Base-by-base conservation (phyloP, 2,888 invertebrate species). In the Zeuzera pyrina region DNA sequence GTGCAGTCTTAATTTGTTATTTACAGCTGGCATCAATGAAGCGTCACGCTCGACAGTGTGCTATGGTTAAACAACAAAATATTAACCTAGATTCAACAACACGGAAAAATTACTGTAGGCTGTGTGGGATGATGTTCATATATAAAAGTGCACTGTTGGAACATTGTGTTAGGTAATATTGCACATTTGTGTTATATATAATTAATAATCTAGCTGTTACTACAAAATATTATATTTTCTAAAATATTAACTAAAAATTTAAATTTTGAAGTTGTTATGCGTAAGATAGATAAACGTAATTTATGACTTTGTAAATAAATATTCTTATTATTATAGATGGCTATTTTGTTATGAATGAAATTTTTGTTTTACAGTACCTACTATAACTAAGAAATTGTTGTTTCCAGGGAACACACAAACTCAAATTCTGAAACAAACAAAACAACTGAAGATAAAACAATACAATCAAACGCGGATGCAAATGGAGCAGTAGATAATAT, bases 161-260 rank as follows among this genome's bases (percentile, higher is more conserved):
- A 30, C 79, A 78, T 41, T 63, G 59, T 36, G 59, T 70, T 12
- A 68, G 77, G 83, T 83, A 51, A 55, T n/a, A n/a, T n/a, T n/a
- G n/a, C n/a, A n/a, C n/a, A n/a, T n/a, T n/a, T n/a, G n/a, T n/a
- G n/a, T n/a, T n/a, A n/a, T n/a, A n/a, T n/a, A n/a, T n/a, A n/a
- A n/a, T n/a, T n/a, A n/a, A n/a, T n/a, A n/a, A n/a, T n/a, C n/a
- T n/a, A n/a, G n/a, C n/a, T n/a, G n/a, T n/a, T n/a, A n/a, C n/a
- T n/a, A n/a, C n/a, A n/a, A n/a, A n/a, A n/a, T n/a, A n/a, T n/a
- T n/a, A n/a, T n/a, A n/a, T n/a, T n/a, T n/a, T n/a, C n/a, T n/a
- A n/a, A n/a, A n/a, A n/a, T n/a, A n/a, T n/a, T n/a, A n/a, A n/a
- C n/a, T n/a, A n/a, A n/a, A n/a, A n/a, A n/a, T n/a, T n/a, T n/a